Evolutionary conservation across 2,797 vertebrate genomes (phyloP).

Genomic region (Spondyliosoma cantharus): DNA sequence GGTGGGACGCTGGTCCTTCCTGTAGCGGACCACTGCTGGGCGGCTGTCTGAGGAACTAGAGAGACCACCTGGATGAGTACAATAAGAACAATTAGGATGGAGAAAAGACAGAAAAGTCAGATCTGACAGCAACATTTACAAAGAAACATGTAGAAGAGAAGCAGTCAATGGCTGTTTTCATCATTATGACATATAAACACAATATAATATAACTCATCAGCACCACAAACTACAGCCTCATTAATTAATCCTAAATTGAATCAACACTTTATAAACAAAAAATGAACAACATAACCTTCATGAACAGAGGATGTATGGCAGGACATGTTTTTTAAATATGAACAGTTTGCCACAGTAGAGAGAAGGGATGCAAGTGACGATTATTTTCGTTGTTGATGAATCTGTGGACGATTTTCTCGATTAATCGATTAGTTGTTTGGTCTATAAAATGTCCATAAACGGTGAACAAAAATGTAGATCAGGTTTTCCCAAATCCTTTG

Average conservation of each 20-base stretch:
- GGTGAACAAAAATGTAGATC: not conserved
- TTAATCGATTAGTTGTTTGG: too few species aligned
- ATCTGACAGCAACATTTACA: not conserved
- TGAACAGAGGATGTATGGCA: not conserved
- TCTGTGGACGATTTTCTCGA: too few species aligned
- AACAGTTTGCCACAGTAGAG: not conserved
- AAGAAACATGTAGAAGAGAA: not conserved
- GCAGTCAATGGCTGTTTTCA: not conserved
- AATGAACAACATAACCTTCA: not conserved
- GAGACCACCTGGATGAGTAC: conserved; percentile 70
- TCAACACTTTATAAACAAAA: not conserved
- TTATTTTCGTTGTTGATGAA: not conserved
- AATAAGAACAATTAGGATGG: not conserved
- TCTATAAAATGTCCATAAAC: too few species aligned
- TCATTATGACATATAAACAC: not conserved
- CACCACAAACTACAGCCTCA: not conserved
- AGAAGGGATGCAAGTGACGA: not conserved
- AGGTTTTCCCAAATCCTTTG: not conserved
- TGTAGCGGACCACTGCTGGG: conserved; percentile 91
- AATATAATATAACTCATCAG: not conserved
- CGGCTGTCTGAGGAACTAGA: conserved; percentile 83
- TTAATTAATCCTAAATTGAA: not conserved
- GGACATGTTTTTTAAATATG: not conserved
- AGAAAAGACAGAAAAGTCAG: not conserved
- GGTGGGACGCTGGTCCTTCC: conserved; percentile 95